These are phyloP conservation scores for Gymnopithys bicolor DNA, from an alignment of 2,797 vertebrate genomes.

Conservation along the genomic window DNA sequence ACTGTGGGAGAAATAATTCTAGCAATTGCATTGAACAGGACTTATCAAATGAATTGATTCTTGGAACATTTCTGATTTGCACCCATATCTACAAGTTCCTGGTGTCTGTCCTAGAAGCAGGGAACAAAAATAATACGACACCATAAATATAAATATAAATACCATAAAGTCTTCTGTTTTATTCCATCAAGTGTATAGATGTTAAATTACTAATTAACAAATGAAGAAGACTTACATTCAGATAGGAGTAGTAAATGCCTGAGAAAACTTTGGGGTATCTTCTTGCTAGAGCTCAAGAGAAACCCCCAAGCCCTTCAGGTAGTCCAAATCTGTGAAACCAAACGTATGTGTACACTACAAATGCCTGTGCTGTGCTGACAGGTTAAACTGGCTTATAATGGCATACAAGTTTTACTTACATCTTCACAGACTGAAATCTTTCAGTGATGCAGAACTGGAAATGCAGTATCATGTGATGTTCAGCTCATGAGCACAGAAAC, in stretches of 20 bases:
- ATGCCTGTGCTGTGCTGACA: neutral
- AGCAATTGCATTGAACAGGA: neutral
- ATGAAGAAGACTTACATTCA: neutral
- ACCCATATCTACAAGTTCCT: neutral
- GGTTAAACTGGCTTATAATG: neutral
- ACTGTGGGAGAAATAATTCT: neutral
- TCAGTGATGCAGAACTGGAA: neutral
- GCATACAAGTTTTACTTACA: neutral
- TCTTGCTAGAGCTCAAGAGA: neutral
- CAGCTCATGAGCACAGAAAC: neutral
- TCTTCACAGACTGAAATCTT: neutral
- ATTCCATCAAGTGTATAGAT: neutral
- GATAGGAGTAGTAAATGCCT: neutral
- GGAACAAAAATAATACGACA: neutral
- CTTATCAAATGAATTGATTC: neutral
- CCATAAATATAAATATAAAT: neutral
- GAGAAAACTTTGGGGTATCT: neutral
- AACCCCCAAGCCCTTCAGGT: neutral
- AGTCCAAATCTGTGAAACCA: neutral
- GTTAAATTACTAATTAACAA: neutral
- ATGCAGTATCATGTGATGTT: neutral
- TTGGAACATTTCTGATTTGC: neutral
- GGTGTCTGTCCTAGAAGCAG: neutral
- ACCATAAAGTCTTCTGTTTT: neutral
- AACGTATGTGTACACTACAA: neutral